A percentile compares a stretch with the other conserved stretches of the same genome.
phyloP scores from a whole-genome alignment of 2,888 invertebrate genomes.

The Hesperia comma region DNA sequence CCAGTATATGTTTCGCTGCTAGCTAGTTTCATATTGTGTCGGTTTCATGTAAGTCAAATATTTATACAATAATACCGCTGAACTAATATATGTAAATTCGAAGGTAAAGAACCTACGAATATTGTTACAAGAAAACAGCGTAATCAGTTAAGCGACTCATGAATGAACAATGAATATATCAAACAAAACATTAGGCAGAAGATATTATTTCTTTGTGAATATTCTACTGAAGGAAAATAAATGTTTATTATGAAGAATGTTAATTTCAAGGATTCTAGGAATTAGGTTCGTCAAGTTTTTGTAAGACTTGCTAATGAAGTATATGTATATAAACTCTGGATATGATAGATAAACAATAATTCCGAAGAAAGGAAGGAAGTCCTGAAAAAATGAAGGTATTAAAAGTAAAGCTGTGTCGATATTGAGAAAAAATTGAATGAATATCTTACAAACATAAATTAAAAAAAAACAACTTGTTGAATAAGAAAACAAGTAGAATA shows the following conservation, averaged over 20 bases:
- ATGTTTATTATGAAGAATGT: not conserved
- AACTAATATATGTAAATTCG: not conserved
- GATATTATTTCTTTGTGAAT: slow-evolving; percentile 27
- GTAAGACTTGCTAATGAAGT: not conserved
- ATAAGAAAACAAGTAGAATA: slow-evolving; percentile 1
- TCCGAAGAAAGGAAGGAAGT: too few relatives aligned
- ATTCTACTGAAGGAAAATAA: slow-evolving; percentile 3
- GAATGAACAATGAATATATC: slow-evolving; percentile 24
- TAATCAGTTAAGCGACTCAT: slow-evolving; percentile 18
- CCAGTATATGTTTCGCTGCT: too few relatives aligned
- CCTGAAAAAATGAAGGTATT: too few relatives aligned
- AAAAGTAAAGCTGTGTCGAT: too few relatives aligned
- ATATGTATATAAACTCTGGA: too few relatives aligned
- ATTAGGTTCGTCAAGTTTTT: not conserved
- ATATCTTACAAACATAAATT: not conserved
- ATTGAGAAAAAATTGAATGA: not conserved
- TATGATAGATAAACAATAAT: too few relatives aligned
- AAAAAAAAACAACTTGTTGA: slow-evolving; percentile 13
- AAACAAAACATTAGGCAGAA: slow-evolving; percentile 19
- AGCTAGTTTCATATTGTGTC: too few relatives aligned
- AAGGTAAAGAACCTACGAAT: slow-evolving; percentile 5
- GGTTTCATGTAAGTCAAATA: not conserved
- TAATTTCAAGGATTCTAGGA: not conserved
- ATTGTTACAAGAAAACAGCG: slow-evolving; percentile 12
- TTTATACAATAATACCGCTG: not conserved